Evolutionary conservation across 92 coral and sea anemone genomes (phyloP).

Genomic region (Epizoanthus ramosus): DNA sequence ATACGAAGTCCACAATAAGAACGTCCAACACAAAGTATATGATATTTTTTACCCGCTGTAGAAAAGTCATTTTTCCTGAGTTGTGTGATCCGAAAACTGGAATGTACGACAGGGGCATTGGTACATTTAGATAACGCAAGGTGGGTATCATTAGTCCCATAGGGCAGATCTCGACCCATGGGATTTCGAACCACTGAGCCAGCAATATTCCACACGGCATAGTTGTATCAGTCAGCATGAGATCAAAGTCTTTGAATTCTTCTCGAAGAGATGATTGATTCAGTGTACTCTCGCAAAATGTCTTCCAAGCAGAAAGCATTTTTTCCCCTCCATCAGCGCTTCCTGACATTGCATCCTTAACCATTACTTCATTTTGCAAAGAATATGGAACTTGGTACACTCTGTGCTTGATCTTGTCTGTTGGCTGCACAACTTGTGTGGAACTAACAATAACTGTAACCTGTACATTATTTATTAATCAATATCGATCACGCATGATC

Average conservation of each 20-base stretch:
- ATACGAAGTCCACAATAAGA: neutral
- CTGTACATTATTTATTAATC: constrained; percentile 20
- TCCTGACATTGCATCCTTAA: constrained; percentile 7
- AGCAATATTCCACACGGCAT: constrained; percentile 34
- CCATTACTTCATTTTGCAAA: constrained; percentile 28
- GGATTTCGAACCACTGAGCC: neutral
- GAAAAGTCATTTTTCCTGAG: constrained; percentile 33
- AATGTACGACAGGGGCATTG: constrained; percentile 42
- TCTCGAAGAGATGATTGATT: constrained; percentile 53
- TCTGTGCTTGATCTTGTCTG: constrained; percentile 49
- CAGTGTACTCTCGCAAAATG: constrained; percentile 45
- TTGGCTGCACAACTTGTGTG: constrained; percentile 37
- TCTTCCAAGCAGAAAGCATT: neutral
- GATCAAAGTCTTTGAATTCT: constrained; percentile 51
- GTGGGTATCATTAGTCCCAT: neutral
- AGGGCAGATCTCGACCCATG: constrained; percentile 26
- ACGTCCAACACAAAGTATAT: neutral
- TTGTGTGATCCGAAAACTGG: constrained; percentile 24
- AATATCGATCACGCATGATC: neutral
- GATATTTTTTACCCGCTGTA: constrained; percentile 36
- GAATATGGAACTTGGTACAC: constrained; percentile 51
- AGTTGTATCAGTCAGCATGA: constrained; percentile 43
- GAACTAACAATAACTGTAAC: constrained; percentile 54
- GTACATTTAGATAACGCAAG: constrained; percentile 15
- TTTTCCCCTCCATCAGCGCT: neutral